Evolutionary conservation across 2,888 invertebrate species (phyloP).

Genomic region (Andrena trimmerana): DNA sequence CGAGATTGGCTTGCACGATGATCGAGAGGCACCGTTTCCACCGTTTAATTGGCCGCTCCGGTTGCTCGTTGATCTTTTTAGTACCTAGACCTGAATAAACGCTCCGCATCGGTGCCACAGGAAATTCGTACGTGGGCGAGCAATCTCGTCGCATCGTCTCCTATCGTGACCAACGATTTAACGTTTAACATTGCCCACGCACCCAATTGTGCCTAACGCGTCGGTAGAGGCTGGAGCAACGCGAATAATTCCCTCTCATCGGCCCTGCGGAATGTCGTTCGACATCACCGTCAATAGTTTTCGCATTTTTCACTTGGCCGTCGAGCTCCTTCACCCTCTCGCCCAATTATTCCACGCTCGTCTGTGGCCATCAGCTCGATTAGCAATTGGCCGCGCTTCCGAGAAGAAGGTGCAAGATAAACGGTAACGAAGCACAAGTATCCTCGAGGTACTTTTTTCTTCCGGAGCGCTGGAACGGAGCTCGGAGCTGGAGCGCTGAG

Average conservation of each 20-base stretch:
- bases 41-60: slow-evolving; percentile 19
- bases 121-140: slow-evolving; percentile 75
- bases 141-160: slow-evolving; percentile 74
- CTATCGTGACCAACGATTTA: slow-evolving; percentile 77
- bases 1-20: neutral
- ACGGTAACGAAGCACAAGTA: no score
- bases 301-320: slow-evolving; percentile 36
- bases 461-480: no score
- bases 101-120: slow-evolving; percentile 56
- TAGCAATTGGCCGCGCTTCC: neutral
- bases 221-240: slow-evolving; percentile 65
- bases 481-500: no score
- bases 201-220: slow-evolving; percentile 73
- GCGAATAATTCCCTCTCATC: slow-evolving; percentile 70
- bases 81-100: slow-evolving; percentile 25
- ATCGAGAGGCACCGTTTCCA: neutral
- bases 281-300: slow-evolving; percentile 54
- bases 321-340: neutral
- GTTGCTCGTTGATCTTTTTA: slow-evolving; percentile 24
- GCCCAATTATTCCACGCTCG: neutral
- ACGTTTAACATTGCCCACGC: slow-evolving; percentile 79
- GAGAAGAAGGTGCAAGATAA: no score
- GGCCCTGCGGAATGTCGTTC: slow-evolving; percentile 49
- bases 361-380: neutral
- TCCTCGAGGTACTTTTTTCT: no score